These are phyloP conservation scores for Hirtodrosophila alboralis DNA, from an alignment of 2,888 invertebrate genomes.

Conservation along the genomic window DNA sequence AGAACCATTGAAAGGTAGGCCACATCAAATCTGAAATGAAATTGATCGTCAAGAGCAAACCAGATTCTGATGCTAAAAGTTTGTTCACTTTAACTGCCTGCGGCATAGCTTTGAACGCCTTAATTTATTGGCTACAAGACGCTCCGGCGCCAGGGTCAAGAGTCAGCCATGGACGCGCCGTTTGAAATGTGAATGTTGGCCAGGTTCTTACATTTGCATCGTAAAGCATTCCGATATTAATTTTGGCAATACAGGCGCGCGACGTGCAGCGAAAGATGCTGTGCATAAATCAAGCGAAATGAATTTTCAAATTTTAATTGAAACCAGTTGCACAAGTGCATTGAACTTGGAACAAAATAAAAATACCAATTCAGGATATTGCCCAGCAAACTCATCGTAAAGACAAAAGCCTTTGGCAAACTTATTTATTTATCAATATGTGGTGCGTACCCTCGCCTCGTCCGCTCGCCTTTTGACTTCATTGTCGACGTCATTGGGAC, in stretches of 20 bases:
- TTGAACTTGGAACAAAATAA: conserved; percentile 54
- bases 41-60: conserved; percentile 26
- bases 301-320: conserved; percentile 72
- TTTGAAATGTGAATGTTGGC: conserved; percentile 37
- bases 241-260: conserved; percentile 43
- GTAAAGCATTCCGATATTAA: conserved; percentile 55
- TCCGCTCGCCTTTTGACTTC: conserved; percentile 48
- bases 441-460: conserved; percentile 53
- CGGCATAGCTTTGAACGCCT: conserved; percentile 70
- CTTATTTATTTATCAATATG: conserved; percentile 81
- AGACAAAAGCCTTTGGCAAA: conserved; percentile 76
- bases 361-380: conserved; percentile 14
- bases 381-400: conserved; percentile 41
- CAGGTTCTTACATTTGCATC: conserved; percentile 41
- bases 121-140: conserved; percentile 76
- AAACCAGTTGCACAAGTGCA: conserved; percentile 77
- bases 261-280: conserved; percentile 44
- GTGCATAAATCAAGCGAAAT: conserved; percentile 62
- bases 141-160: conserved; percentile 72
- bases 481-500: conserved; percentile 68
- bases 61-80: conserved; percentile 6
- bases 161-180: conserved; percentile 60
- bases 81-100: conserved; percentile 21
- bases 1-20: conserved; percentile 12
- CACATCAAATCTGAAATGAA: conserved; percentile 9